phyloP scores from a whole-genome alignment of 1,140 invertebrate species.

The Drosophila bipectinata region DNA sequence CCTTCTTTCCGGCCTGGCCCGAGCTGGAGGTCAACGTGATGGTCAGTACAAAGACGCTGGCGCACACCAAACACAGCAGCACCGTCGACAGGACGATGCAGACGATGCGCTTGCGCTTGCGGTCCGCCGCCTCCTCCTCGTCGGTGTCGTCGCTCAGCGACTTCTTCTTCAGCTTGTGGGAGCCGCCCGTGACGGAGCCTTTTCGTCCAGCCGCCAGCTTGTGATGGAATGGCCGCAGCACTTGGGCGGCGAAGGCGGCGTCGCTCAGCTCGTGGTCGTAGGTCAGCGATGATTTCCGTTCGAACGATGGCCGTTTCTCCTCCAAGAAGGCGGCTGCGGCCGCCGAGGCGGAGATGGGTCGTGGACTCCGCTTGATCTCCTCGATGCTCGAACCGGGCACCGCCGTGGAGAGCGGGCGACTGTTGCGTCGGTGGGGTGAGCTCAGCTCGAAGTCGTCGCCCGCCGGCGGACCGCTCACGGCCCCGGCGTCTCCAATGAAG shows the following conservation, averaged over 20 bases:
- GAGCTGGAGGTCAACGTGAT: constrained; percentile 88
- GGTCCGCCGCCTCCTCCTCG: constrained; percentile 85
- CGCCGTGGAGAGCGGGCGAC: constrained; percentile 75
- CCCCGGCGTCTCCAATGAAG: constrained; percentile 72
- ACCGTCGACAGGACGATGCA: constrained; percentile 87
- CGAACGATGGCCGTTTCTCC: constrained; percentile 81
- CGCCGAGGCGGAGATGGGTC: constrained; percentile 65
- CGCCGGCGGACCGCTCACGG: constrained; percentile 33
- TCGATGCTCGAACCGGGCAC: constrained; percentile 62
- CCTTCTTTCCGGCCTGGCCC: constrained; percentile 86
- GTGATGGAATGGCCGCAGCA: constrained; percentile 78
- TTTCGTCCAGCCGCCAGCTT: constrained; percentile 74
- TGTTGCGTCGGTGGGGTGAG: constrained; percentile 83
- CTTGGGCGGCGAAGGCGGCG: constrained; percentile 76
- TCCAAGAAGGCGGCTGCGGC: constrained; percentile 73
- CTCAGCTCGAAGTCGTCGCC: constrained; percentile 80
- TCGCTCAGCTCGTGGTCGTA: constrained; percentile 74
- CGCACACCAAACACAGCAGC: constrained; percentile 88
- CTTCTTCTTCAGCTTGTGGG: constrained; percentile 78
- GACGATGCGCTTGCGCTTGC: constrained; percentile 87
- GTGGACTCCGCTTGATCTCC: constrained; percentile 80
- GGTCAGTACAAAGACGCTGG: constrained; percentile 88
- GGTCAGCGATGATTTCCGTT: constrained; percentile 74
- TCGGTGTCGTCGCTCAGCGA: constrained; percentile 81
- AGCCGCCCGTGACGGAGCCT: constrained; percentile 65